Evolutionary conservation across 2,797 vertebrate genomes (phyloP), one percentile per base, ranked within the genome.

Genomic region (Gymnoscopelus microlampas): DNA sequence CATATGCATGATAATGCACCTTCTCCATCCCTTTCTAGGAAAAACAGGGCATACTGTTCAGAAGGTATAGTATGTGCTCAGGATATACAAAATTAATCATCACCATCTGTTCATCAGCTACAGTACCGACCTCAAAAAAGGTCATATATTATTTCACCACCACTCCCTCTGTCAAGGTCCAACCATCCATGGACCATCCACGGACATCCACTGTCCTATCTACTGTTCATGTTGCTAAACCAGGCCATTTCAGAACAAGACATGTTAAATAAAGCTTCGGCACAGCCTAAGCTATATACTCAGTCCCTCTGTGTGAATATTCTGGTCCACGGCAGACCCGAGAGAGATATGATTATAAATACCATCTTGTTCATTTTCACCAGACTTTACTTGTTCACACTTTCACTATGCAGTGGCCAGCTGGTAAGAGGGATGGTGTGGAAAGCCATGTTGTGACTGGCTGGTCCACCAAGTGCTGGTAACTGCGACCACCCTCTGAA

Each of bases 401-500:
- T 57, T 80, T 70, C 58, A 66, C 50, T 68, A 53, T 63, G 29
- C 7, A 61, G 60, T 63, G 65, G 67, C 63, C 50, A 53, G 61
- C 47, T 60, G 63, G 49, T 66, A 59, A 82, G 62, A 73, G 58
- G 44, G 69, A 68, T 62, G 64, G 76, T 64, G 66, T 74, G 70
- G 58, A 66, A 73, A 55, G 57, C 76, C 79, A 63, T 81, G 85
- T 86, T 81, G 85, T 86, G 84, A 86, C 78, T 57, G 55, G n/a
- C 65, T 63, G 8, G 26, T 87, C 83, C 77, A 79, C 81, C 62
- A 60, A 63, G 79, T 74, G 70, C 60, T 35, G 1, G 51, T 56
- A 70, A 68, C 78, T 78, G 77, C 70, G 19, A 77, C 67, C 84
- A 84, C 77, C 87, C 84, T 86, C 74, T 39, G 73, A 80, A 81